These are phyloP conservation scores for Formica aserva DNA, from an alignment of 2,888 invertebrate species.

Conservation along the genomic window DNA sequence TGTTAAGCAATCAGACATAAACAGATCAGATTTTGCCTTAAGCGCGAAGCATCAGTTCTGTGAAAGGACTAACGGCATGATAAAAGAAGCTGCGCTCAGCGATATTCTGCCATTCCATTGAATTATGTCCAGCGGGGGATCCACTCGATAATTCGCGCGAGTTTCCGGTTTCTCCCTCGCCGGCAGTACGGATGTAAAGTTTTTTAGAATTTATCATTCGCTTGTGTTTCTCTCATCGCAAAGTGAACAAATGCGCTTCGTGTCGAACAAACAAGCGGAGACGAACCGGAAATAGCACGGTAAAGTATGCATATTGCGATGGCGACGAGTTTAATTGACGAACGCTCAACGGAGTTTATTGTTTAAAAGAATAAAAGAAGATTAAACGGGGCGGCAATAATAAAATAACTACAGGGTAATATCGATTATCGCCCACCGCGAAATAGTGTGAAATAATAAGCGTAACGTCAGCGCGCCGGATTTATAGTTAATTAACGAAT, in stretches of 20 bases:
- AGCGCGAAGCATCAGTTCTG: slow-evolving; percentile 64
- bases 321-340: neutral
- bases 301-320: neutral
- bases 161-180: neutral
- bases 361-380: neutral
- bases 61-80: slow-evolving; percentile 69
- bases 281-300: neutral
- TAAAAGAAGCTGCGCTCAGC: slow-evolving; percentile 71
- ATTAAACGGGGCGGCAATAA: neutral
- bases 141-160: neutral
- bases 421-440: slow-evolving; percentile 5
- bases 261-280: neutral
- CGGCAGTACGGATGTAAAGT: neutral
- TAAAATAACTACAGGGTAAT: neutral
- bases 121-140: slow-evolving; percentile 5
- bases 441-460: slow-evolving; percentile 11
- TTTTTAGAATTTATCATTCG: neutral
- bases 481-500: neutral
- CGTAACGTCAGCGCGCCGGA: neutral
- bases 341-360: neutral
- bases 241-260: slow-evolving; percentile 2
- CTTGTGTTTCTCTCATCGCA: neutral
- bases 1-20: slow-evolving; percentile 63
- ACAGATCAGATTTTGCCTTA: slow-evolving; percentile 63
- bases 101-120: slow-evolving; percentile 51